Evolutionary conservation across 2,797 vertebrate genomes (phyloP), one percentile per base, ranked within the genome.

Genomic region (Petrocephalus schoutedeni): DNA sequence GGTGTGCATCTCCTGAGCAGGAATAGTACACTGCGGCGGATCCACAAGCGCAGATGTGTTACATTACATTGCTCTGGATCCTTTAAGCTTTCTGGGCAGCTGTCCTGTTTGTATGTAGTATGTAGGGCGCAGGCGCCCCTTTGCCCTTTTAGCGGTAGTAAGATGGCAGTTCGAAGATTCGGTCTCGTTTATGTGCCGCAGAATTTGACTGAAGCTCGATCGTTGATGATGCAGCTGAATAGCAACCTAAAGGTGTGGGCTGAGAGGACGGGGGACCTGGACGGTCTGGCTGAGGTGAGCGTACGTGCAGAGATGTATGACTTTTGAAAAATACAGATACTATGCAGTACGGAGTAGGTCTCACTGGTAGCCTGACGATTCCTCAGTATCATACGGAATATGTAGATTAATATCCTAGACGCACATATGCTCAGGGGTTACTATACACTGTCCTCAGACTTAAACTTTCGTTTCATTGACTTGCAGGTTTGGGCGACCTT

Each of bases 401-500:
- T 51, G 21, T 53, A 21, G 80, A 83, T 83, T 83, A 28, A 28
- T 28, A 28, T 54, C 45, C 41, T 80, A 49, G 16, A 49, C 0
- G 36, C 32, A 45, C 5, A 77, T 49, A 80, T 49, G n/a, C 41
- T 45, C 41, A 16, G 74, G n/a, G 41, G 41, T 49, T 4, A 80
- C 36, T 45, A 80, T 80, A 80, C 41, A 80, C 41, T 80, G 74
- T 80, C 41, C 41, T 80, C 41, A 19, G 6, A 49, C 41, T 9
- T 80, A 45, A 41, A 80, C 51, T 28, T 54, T 14, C 23, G 1
- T 28, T 84, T 84, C 82, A 84, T 53, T 84, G n/a, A 41, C 23
- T 28, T 32, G 0, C 67, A 88, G 77, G 85, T 91, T 10, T 89
- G 88, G 91, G 89, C 91, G 3, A 21, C 41, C 0, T 89, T 89